Evolutionary conservation across 2,888 invertebrate genomes (phyloP).

Genomic region (Rhamnusium bicolor): DNA sequence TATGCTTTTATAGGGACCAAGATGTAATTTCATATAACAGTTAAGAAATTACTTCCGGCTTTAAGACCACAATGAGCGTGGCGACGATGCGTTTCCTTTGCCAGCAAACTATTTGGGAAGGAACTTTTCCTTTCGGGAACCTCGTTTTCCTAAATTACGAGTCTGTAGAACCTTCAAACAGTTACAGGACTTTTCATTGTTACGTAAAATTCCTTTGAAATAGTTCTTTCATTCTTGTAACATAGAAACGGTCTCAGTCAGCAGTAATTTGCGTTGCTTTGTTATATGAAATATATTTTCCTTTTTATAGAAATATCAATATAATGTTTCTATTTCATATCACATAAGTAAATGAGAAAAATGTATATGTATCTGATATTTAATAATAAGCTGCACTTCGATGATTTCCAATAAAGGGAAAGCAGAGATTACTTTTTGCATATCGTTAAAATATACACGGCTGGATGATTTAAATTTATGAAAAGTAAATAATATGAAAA

Average conservation of each 20-base stretch:
- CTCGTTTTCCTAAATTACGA: conserved; percentile 29
- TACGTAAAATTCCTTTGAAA: conserved; percentile 31
- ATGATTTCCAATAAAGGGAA: background rate
- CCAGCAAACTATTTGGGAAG: conserved; percentile 19
- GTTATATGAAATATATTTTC: conserved; percentile 11
- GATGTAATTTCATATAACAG: background rate
- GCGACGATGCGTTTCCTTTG: conserved; percentile 5
- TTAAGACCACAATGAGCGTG: background rate
- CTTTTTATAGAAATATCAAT: conserved; percentile 12
- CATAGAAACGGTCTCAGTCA: conserved; percentile 10
- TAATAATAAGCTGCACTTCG: background rate
- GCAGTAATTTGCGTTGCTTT: conserved; percentile 11
- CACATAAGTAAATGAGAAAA: background rate
- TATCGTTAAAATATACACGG: background rate
- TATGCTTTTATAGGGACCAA: background rate
- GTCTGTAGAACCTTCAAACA: conserved; percentile 26
- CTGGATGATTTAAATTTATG: background rate
- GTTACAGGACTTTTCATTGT: conserved; percentile 35
- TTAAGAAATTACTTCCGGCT: conserved; percentile 17
- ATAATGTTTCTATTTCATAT: background rate
- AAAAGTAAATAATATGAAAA: background rate
- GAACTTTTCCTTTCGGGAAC: conserved; percentile 19
- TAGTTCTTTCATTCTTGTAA: background rate
- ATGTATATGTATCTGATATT: background rate
- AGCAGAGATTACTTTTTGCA: background rate